Percentiles rank a stretch among this genome's conserved stretches.
Evolutionary conservation across 2,888 invertebrate species (phyloP).

Genomic region (Halocaridina rubra): DNA sequence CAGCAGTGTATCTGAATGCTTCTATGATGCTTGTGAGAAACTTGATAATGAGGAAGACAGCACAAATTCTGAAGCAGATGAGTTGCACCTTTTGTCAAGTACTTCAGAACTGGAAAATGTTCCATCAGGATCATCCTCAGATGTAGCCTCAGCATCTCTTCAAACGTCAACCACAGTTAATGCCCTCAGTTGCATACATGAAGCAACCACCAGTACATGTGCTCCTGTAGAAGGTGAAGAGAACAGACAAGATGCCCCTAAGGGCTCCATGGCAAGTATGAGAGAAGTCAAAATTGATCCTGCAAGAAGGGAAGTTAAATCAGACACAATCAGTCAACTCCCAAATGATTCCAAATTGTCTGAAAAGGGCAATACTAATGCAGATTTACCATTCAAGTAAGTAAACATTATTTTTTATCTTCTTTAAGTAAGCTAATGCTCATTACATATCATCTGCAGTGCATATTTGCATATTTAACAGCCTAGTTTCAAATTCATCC

Average conservation of each 20-base stretch:
- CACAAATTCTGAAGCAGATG: background rate
- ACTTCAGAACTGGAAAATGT: background rate
- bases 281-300: slow-evolving; percentile 35
- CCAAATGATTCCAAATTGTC: slow-evolving; percentile 10
- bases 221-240: background rate
- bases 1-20: slow-evolving; percentile 42
- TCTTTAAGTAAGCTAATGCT: too few relatives aligned
- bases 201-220: background rate
- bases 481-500: too few relatives aligned
- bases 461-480: too few relatives aligned
- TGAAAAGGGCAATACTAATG: slow-evolving; percentile 1
- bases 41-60: slow-evolving; percentile 27
- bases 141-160: background rate
- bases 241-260: background rate
- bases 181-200: background rate
- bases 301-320: slow-evolving; percentile 51
- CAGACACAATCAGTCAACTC: slow-evolving; percentile 50
- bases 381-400: slow-evolving; percentile 66
- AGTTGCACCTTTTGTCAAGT: background rate
- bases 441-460: too few relatives aligned
- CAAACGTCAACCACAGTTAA: background rate
- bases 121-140: too few relatives aligned
- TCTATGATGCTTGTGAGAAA: slow-evolving; percentile 40
- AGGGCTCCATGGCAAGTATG: background rate
- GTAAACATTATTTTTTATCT: too few relatives aligned